Evolutionary conservation across 2,888 invertebrate genomes (phyloP).

Genomic region (Campoplex nolae): DNA sequence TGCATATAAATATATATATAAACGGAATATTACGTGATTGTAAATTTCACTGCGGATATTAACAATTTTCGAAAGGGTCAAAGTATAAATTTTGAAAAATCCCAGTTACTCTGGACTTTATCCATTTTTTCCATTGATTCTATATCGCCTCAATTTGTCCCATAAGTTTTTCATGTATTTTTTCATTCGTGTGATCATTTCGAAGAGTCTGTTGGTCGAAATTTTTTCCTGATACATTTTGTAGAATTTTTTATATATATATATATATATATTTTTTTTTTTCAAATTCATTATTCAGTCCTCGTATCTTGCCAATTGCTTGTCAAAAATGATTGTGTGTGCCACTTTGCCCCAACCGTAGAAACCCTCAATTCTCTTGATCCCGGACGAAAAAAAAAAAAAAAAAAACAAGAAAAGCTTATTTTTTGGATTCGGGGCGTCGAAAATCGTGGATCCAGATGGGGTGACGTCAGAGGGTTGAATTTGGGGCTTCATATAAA

Average conservation of each 20-base stretch:
- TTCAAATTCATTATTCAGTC: no score
- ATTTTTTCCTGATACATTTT: neutral
- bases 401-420: no score
- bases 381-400: neutral
- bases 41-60: neutral
- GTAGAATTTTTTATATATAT: no score
- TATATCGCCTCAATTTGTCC: neutral
- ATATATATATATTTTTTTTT: no score
- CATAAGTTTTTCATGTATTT: neutral
- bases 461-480: neutral
- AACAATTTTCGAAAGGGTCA: neutral
- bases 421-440: neutral
- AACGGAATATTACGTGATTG: neutral
- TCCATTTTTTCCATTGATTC: neutral
- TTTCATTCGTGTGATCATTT: neutral
- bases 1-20: conserved; percentile 21
- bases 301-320: neutral
- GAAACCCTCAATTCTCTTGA: neutral
- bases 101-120: neutral
- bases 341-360: neutral
- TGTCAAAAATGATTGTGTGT: neutral
- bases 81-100: neutral
- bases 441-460: neutral
- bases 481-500: neutral
- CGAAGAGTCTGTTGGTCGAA: neutral